These are phyloP conservation scores for Drosophila barbarae DNA, from an alignment of 2,888 invertebrate genomes.

Conservation along the genomic window DNA sequence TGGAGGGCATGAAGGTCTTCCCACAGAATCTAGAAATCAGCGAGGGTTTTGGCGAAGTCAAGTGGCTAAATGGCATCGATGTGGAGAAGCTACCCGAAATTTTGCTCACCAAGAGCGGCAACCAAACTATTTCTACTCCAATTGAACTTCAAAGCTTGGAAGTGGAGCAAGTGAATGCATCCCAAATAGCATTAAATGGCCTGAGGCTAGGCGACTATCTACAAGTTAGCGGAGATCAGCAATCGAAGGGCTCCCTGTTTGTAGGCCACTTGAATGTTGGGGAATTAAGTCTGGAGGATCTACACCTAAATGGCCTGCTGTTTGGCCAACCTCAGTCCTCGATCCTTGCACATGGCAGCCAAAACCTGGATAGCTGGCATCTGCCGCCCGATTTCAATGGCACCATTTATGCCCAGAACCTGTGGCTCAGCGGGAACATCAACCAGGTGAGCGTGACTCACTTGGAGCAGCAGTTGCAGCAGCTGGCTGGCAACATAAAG, in stretches of 20 bases:
- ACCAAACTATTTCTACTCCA: conserved; percentile 80
- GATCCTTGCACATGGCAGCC: conserved; percentile 56
- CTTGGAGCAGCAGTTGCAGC: conserved; percentile 68
- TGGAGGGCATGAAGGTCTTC: conserved; percentile 81
- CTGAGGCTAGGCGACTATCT: conserved; percentile 50
- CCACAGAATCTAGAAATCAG: conserved; percentile 78
- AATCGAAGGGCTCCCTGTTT: conserved; percentile 52
- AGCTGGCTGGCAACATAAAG: conserved; percentile 73
- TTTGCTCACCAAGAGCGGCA: conserved; percentile 78
- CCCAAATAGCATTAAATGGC: conserved; percentile 42
- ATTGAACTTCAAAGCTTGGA: conserved; percentile 75
- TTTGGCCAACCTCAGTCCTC: conserved; percentile 52
- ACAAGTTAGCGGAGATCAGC: conserved; percentile 60
- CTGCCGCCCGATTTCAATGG: conserved; percentile 67
- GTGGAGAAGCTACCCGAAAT: conserved; percentile 78
- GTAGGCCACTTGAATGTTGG: conserved; percentile 52
- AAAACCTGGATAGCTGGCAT: conserved; percentile 47
- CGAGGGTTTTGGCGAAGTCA: conserved; percentile 78
- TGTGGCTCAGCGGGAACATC: conserved; percentile 72
- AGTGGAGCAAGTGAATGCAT: conserved; percentile 60
- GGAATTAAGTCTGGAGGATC: conserved; percentile 49
- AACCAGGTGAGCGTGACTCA: conserved; percentile 62
- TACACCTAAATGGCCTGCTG: conserved; percentile 66
- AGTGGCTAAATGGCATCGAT: conserved; percentile 80
- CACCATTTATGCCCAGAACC: conserved; percentile 76